phyloP scores from a whole-genome alignment of 2,113 vertebrate genomes.

The Chaetura pelagica region DNA sequence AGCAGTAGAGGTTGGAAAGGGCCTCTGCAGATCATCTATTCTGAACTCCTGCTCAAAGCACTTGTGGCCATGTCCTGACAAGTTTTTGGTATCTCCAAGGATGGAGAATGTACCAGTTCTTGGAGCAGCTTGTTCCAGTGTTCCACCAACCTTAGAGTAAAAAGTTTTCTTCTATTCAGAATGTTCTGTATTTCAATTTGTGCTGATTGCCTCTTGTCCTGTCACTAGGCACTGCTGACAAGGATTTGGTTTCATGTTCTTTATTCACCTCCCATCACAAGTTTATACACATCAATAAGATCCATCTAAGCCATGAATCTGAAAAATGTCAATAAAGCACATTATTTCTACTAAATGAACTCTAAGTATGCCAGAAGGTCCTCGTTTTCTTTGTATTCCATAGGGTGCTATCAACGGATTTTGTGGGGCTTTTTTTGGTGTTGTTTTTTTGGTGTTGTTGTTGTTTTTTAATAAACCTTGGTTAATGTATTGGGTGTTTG shows the following conservation, averaged over 20 bases:
- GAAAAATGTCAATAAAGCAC: background rate
- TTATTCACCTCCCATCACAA: background rate
- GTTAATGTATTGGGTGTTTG: fast-evolving
- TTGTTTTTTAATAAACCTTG: background rate
- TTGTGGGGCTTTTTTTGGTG: background rate
- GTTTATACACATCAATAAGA: background rate
- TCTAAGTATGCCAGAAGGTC: background rate
- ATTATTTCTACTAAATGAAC: background rate
- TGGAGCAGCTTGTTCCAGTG: background rate
- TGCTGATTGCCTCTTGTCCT: background rate
- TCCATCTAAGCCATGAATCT: background rate
- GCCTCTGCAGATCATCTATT: background rate
- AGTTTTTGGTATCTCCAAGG: background rate
- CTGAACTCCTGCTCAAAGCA: background rate
- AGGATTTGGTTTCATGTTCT: background rate
- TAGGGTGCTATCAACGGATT: background rate
- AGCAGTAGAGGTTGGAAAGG: background rate
- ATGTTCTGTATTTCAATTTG: background rate
- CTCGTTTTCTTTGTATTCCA: background rate
- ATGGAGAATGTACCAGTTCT: background rate
- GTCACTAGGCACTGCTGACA: background rate
- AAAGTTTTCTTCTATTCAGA: background rate
- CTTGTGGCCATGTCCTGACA: background rate
- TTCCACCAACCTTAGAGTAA: background rate
- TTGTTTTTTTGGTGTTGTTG: background rate